Evolutionary conservation across 2,797 vertebrate species (phyloP).

Genomic region (Premnoplex brunnescens): DNA sequence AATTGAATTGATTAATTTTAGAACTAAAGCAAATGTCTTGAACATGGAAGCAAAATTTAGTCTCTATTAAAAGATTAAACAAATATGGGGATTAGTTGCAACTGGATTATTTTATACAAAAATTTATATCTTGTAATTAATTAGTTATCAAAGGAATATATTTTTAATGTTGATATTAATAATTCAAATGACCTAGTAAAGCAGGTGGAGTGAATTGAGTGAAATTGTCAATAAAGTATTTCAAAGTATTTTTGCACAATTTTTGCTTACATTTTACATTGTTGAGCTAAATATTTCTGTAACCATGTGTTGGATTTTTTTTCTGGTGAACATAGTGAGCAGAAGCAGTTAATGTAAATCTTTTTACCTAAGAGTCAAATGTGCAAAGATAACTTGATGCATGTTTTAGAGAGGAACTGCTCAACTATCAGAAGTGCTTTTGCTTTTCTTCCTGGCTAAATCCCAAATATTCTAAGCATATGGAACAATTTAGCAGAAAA

Average conservation of each 20-base stretch:
- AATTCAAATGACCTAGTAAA: not conserved
- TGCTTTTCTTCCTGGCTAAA: constrained; percentile 28
- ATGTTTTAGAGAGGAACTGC: not conserved
- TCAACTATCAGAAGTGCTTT: not conserved
- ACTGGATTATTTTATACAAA: not conserved
- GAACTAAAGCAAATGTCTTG: not conserved
- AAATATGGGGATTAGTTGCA: not conserved
- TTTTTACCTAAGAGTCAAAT: not conserved
- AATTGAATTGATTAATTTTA: not conserved
- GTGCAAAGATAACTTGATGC: not conserved
- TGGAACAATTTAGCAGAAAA: constrained; percentile 56
- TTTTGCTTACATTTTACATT: not conserved
- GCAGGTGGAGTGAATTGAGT: not conserved
- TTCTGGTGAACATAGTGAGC: not conserved
- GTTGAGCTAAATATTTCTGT: not conserved
- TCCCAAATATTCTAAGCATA: constrained; percentile 21
- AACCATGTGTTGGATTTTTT: rapidly evolving
- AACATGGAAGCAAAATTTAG: not conserved
- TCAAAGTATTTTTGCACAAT: not conserved
- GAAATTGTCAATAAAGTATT: not conserved
- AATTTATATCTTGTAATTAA: not conserved
- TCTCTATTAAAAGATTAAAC: not conserved
- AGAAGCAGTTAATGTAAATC: not conserved
- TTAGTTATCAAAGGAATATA: not conserved
- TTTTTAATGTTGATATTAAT: not conserved